Base-by-base conservation (phyloP, 1,140 invertebrate species). In the Drosophila athabasca region DNA sequence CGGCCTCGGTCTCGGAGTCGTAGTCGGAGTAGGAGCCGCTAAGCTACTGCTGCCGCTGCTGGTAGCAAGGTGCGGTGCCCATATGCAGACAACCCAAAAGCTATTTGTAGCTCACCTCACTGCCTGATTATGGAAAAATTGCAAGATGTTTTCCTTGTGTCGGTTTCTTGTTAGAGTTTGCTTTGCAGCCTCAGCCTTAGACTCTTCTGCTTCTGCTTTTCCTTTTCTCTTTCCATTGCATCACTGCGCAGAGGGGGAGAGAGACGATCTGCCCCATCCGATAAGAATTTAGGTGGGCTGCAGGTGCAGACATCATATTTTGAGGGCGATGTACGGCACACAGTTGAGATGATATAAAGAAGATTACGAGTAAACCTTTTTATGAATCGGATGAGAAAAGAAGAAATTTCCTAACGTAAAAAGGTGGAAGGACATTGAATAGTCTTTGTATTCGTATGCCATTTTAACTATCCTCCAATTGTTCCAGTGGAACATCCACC, bases 41-140 rank as follows among this genome's bases (percentile, higher is more conserved):
- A 39, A 13, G 35, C 35, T 13, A 13, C 62, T 59, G 57, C 80
- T 87, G 5, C 62, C 62, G 57, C 80, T 87, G 79, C 76, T 79
- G 61, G 83, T 83, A 88, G 83, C 79, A 88, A 89, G 83, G 83
- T 87, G 83, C 83, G 84, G 83, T 88, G 83, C 76, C 83, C 83
- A 88, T 89, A 88, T 88, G 84, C 79, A 83, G 83, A 75, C 71
- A 75, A 83, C 61, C 77, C 72, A 61, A 69, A 55, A 79, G 82
- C 82, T 87, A 87, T 87, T 87, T 87, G 82, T 88, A 79, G 82
- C 82, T 79, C 51, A 57, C 51, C 66, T 75, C 49, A 62, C 81
- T 87, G 75, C 57, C 81, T 87, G 83, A 79, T 87, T 87, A 87
- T 87, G 84, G 83, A 88, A 83, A 88, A 88, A 76, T 85, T 62